Percentiles rank a stretch among this genome's conserved stretches.
These are phyloP conservation scores for Nomada fucata DNA, from an alignment of 2,888 invertebrate genomes.

Conservation along the genomic window DNA sequence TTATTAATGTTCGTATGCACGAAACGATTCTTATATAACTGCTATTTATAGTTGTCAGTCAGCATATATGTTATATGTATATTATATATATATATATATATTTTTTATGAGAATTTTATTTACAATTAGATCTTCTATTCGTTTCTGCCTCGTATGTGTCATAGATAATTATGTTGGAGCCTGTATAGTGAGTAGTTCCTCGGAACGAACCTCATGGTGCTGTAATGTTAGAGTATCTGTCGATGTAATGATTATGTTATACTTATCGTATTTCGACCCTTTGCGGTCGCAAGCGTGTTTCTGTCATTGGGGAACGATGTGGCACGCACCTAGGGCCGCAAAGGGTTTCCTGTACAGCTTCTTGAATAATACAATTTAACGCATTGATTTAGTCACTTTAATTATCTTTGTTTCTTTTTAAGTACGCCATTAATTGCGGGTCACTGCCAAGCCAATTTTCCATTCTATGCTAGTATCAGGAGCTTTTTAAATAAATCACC, in stretches of 20 bases:
- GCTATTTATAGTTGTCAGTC: conserved; percentile 63
- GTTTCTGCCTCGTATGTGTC: conserved; percentile 48
- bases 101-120: conserved; percentile 60
- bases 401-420: conserved; percentile 62
- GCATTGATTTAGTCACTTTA: conserved; percentile 77
- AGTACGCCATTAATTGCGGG: conserved; percentile 67
- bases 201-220: conserved; percentile 74
- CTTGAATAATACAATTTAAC: conserved; percentile 78
- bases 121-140: conserved; percentile 30
- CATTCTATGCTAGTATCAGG: conserved; percentile 68
- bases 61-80: conserved; percentile 49
- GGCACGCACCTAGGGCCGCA: neutral
- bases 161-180: conserved; percentile 49
- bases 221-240: conserved; percentile 76
- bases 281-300: neutral
- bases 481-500: conserved; percentile 36
- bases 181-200: conserved; percentile 70
- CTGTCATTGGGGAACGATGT: too few species aligned
- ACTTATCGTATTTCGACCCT: conserved; percentile 61
- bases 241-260: conserved; percentile 74
- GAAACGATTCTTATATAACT: conserved; percentile 31
- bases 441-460: conserved; percentile 79
- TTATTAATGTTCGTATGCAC: neutral
- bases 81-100: conserved; percentile 33
- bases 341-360: conserved; percentile 80